These are phyloP conservation scores for Sinopyrophorus schimmeli DNA, from an alignment of 2,888 invertebrate species.

Conservation along the genomic window DNA sequence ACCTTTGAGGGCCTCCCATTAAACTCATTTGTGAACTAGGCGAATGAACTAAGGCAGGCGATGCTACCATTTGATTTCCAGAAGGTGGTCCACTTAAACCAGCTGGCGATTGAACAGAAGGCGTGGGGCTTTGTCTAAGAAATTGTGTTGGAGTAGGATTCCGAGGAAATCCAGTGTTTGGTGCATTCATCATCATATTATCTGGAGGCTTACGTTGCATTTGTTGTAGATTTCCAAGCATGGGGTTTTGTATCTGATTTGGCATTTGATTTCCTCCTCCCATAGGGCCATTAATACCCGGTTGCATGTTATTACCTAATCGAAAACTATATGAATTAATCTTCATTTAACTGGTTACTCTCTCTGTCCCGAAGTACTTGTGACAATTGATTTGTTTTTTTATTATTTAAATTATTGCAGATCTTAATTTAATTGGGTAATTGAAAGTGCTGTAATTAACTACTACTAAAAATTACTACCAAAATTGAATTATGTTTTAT, in stretches of 20 bases:
- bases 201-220: constrained; percentile 44
- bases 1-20: constrained; percentile 54
- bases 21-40: constrained; percentile 68
- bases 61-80: constrained; percentile 68
- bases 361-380: no score
- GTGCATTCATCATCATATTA: constrained; percentile 55
- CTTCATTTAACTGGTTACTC: neutral
- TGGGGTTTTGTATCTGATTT: constrained; percentile 39
- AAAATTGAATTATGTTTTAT: no score
- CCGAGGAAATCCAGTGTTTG: constrained; percentile 56
- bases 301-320: constrained; percentile 49
- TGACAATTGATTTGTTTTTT: no score
- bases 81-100: constrained; percentile 50
- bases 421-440: no score
- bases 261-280: constrained; percentile 50
- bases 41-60: constrained; percentile 69
- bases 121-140: constrained; percentile 78
- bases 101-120: constrained; percentile 73
- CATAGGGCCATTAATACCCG: constrained; percentile 54
- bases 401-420: no score
- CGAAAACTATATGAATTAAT: neutral
- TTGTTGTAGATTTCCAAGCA: constrained; percentile 49
- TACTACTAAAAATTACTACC: no score
- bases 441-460: no score
- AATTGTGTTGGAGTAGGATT: constrained; percentile 76